Evolutionary conservation across 2,888 invertebrate genomes (phyloP), one percentile per base, ranked within the genome.

Genomic region (Dysmachus trigonus): DNA sequence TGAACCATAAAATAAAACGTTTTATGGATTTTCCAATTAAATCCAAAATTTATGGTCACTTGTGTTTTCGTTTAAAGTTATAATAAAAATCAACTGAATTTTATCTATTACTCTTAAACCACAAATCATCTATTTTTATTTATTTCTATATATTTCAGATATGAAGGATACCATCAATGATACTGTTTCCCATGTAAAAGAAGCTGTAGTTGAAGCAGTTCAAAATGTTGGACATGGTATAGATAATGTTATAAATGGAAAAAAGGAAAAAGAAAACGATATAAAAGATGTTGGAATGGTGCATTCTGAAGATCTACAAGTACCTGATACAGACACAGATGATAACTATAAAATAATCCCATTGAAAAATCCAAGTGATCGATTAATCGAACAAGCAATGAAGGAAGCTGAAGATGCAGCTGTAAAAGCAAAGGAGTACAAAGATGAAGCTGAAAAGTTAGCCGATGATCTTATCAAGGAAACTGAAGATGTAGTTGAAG

Each of bases 141-240:
- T 87, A 81, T 86, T 13, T 73, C n/a, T n/a, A n/a, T n/a, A n/a
- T n/a, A n/a, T 88, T 88, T 47, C 79, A 89, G 89, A 88, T 76
- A 85, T 88, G 0, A 88, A 88, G 79, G 88, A 87, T 53, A 87
- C 86, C 6, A 62, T 88, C 10, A 87, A 84, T 8, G 88, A 88
- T 41, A 87, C 87, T 0, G 87, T 86, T 18, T 85, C 47, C 5
- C 87, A 88, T 72, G 87, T 88, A 13, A 89, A 89, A 86, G 89
- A 88, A 71, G 87, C 87, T 13, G 86, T 89, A 18, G 88, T 88
- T 13, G 88, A 86, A 27, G 88, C 88, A 13, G 88, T 88, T 2
- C 87, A 88, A 72, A 88, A 87, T 41, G 87, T 88, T 31, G 87
- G 88, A 31, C 86, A 87, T 51, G 87, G 88, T 15, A 85, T 89